phyloP scores from a whole-genome alignment of 2,113 vertebrate genomes.

The Pterocles orientalis region DNA sequence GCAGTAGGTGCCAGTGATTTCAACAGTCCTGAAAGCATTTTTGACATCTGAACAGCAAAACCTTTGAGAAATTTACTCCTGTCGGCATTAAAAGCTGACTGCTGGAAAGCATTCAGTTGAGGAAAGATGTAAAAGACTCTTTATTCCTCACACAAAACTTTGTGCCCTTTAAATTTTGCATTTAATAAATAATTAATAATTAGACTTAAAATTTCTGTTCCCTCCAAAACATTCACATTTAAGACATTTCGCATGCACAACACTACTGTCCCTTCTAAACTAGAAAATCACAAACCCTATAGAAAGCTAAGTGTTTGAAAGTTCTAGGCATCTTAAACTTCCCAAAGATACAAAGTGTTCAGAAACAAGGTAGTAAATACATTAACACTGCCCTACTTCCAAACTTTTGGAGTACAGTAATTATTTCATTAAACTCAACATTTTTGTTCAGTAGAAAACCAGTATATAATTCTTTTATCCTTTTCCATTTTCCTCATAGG shows the following conservation, averaged over 20 bases:
- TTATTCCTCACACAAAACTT: neutral
- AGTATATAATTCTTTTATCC: neutral
- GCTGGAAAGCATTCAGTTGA: neutral
- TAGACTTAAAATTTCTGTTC: conserved; percentile 3
- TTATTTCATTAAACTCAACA: neutral
- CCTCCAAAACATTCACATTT: conserved; percentile 41
- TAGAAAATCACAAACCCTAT: conserved; percentile 34
- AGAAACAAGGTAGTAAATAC: conserved; percentile 39
- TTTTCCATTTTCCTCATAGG: neutral
- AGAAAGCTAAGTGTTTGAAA: conserved; percentile 27
- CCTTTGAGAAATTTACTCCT: neutral
- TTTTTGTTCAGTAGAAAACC: conserved; percentile 8
- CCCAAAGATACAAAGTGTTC: neutral
- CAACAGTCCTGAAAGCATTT: neutral
- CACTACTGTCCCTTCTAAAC: conserved; percentile 29
- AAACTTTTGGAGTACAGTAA: neutral
- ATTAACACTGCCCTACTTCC: neutral
- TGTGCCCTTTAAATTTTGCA: neutral
- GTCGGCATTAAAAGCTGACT: neutral
- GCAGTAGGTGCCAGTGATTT: neutral
- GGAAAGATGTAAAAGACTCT: neutral
- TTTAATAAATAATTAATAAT: neutral
- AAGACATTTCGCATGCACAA: conserved; percentile 49
- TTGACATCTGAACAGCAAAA: neutral
- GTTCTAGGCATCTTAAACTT: neutral